Evolutionary conservation across 1,140 invertebrate species (phyloP), one percentile per base, ranked within the genome.

Genomic region (Globodera ellingtonae): DNA sequence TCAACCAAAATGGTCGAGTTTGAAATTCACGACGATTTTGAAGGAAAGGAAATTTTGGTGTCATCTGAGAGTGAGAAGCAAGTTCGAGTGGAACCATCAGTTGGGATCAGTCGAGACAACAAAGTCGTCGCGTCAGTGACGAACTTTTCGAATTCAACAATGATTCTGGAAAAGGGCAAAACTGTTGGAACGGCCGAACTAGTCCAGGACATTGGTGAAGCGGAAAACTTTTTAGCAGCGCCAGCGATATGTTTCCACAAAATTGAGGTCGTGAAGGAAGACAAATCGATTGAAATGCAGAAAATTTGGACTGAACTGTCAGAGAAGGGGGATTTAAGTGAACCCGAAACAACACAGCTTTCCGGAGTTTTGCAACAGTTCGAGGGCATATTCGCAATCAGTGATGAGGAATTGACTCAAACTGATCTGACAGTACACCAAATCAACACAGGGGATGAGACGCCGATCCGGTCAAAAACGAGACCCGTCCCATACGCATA

Each of bases 371-470:
- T 65, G 5, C 8, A n/a, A 0, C 44, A 81, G 47, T 81, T 24
- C 74, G 24, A 10, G 35, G 46, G 81, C 8, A 35, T 80, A 47
- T 81, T 81, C 81, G 80, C 79, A 5, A 89, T 93, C 48, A 92
- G 91, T 80, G 92, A 94, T 78, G 91, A 93, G 75, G 83, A 92
- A 91, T 59, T 89, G 4, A 83, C 84, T 13, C 69, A 78, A 71
- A 86, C 85, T 1, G 59, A 81, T 46, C 18, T 86, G 6, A 70
- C 84, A 1, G 67, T 82, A 70, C 87, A 90, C 75, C 35, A 56
- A 10, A 90, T 89, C 71, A 82, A 89, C 35, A 85, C 84, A 46
- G 81, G 84, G 1, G 81, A 81, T 50, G 75, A 69, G 13, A 62
- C 21, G 15, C 89, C 85, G 18, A 82, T 86, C 9, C 47, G 24